These are phyloP conservation scores for Crambe crambe DNA, from an alignment of 37 sponge, comb jelly and placozoan species.

Conservation along the genomic window DNA sequence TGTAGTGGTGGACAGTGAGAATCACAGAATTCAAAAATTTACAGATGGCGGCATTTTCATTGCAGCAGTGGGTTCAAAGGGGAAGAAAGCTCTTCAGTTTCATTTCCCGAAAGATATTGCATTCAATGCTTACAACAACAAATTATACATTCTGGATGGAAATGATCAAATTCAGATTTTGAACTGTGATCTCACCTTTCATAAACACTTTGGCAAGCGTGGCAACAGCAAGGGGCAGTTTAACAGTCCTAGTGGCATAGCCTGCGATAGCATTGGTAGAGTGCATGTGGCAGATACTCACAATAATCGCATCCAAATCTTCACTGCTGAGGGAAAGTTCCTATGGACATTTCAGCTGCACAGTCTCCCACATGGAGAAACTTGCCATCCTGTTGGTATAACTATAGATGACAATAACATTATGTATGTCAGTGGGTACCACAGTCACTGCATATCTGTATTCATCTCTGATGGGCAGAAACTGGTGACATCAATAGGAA, in stretches of 20 bases:
- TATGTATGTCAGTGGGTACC: constrained; percentile 19
- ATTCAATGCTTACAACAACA: constrained; percentile 16
- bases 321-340: constrained; percentile 36
- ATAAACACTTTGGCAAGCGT: constrained; percentile 44
- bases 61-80: constrained; percentile 40
- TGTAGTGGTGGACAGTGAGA: constrained; percentile 20
- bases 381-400: background rate
- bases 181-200: constrained; percentile 48
- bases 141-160: constrained; percentile 50
- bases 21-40: constrained; percentile 58
- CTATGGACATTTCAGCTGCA: constrained; percentile 1
- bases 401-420: constrained; percentile 13
- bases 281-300: constrained; percentile 58
- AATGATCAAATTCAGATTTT: constrained; percentile 70
- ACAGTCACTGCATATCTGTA: constrained; percentile 11
- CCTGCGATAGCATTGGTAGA: constrained; percentile 21
- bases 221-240: constrained; percentile 62
- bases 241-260: constrained; percentile 41
- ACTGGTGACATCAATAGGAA: constrained; percentile 21
- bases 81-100: constrained; percentile 49
- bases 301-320: constrained; percentile 68
- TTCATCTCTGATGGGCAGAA: constrained; percentile 35
- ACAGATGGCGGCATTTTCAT: constrained; percentile 41
- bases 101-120: constrained; percentile 49
- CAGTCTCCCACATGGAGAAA: background rate